These are phyloP conservation scores for Camelus bactrianus DNA, from an alignment of 2,113 vertebrate genomes.

Conservation along the genomic window DNA sequence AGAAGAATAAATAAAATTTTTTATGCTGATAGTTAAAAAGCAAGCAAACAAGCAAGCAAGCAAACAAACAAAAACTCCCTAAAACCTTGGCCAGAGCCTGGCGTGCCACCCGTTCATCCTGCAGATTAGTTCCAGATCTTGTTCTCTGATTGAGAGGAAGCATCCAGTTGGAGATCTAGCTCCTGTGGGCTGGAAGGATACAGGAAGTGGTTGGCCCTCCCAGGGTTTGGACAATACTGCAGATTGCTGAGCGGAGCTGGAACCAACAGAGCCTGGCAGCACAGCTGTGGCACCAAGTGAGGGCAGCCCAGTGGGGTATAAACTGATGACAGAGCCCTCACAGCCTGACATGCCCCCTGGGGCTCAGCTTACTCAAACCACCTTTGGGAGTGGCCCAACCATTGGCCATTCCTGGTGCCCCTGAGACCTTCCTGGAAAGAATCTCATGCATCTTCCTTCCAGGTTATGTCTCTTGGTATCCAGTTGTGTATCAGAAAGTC, in stretches of 20 bases:
- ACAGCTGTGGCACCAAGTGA: not conserved
- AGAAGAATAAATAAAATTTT: not conserved
- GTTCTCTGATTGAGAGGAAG: not conserved
- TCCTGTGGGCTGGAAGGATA: not conserved
- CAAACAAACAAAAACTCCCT: not conserved
- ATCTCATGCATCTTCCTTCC: not conserved
- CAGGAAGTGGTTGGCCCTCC: not conserved
- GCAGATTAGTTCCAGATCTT: not conserved
- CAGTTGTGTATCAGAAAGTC: not conserved
- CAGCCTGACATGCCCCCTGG: not conserved
- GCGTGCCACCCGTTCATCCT: fast-evolving
- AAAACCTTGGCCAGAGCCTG: not conserved
- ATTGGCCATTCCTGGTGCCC: not conserved
- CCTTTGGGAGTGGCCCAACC: not conserved
- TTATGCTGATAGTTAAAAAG: not conserved
- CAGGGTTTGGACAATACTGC: not conserved
- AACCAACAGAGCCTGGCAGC: not conserved
- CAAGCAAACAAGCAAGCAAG: not conserved
- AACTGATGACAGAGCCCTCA: not conserved
- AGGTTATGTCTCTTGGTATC: not conserved
- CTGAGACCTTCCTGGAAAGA: not conserved
- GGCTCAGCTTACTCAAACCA: not conserved
- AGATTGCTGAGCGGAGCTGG: not conserved
- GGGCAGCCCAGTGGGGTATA: fast-evolving
- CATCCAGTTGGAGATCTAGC: not conserved